Evolutionary conservation across 2,888 invertebrate genomes (phyloP).

Genomic region (Hirudinaria manillensis): DNA sequence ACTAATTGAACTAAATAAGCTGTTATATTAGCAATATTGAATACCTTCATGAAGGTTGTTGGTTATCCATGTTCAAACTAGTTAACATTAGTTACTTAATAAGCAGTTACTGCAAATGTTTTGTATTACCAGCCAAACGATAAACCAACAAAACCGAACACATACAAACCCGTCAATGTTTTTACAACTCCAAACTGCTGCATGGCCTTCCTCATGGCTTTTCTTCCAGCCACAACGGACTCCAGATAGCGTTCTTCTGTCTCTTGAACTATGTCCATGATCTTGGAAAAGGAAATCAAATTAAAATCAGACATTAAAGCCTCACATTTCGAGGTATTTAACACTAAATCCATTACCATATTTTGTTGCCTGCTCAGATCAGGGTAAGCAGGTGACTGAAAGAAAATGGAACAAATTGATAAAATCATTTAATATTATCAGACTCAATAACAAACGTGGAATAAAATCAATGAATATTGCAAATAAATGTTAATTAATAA

Average conservation of each 20-base stretch:
- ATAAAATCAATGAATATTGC: too few species aligned
- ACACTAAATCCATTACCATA: too few species aligned
- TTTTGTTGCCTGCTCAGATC: too few species aligned
- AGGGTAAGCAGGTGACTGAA: too few species aligned
- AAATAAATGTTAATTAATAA: too few species aligned
- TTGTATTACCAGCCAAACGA: background rate
- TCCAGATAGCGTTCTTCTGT: constrained; percentile 43
- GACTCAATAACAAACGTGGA: too few species aligned
- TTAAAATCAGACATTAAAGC: too few species aligned
- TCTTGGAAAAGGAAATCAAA: constrained; percentile 36
- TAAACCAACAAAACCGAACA: background rate
- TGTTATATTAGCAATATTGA: background rate
- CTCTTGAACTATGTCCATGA: constrained; percentile 41
- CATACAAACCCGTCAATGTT: constrained; percentile 24
- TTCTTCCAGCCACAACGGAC: constrained; percentile 37
- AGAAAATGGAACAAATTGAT: too few species aligned
- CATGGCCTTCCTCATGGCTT: constrained; percentile 41
- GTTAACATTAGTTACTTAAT: background rate
- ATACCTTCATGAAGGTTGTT: background rate
- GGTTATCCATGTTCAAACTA: background rate
- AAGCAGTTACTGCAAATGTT: too few species aligned
- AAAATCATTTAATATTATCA: too few species aligned
- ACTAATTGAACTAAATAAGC: too few species aligned
- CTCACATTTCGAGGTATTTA: too few species aligned
- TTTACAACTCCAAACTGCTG: constrained; percentile 20